phyloP scores from a whole-genome alignment of 1,140 invertebrate genomes.

The Phthorimaea operculella region DNA sequence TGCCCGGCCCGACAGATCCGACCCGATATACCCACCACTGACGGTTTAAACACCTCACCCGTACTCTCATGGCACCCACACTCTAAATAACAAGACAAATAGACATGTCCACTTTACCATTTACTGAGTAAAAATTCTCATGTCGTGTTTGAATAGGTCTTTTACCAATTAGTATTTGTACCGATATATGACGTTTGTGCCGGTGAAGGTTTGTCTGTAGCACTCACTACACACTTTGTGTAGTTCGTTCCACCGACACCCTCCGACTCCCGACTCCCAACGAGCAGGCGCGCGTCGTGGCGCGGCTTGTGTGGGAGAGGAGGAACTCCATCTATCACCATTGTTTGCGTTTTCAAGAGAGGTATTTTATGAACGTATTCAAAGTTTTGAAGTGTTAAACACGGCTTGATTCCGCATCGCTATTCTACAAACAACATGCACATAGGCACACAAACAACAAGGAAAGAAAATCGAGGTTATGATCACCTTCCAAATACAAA shows the following conservation, averaged over 20 bases:
- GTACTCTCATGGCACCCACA: conserved; percentile 54
- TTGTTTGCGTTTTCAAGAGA: conserved; percentile 45
- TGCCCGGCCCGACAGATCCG: neutral
- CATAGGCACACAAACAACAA: conserved; percentile 2
- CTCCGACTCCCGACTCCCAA: conserved; percentile 9
- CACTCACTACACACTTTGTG: conserved; percentile 46
- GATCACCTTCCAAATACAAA: conserved; percentile 1
- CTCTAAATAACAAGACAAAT: conserved; percentile 64
- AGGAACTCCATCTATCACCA: conserved; percentile 45
- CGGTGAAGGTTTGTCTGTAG: conserved; percentile 39
- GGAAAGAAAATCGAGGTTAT: conserved; percentile 2
- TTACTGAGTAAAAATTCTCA: conserved; percentile 64
- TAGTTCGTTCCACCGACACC: conserved; percentile 29
- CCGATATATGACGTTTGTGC: conserved; percentile 50
- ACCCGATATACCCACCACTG: conserved; percentile 29
- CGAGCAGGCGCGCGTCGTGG: conserved; percentile 18
- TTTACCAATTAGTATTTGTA: conserved; percentile 66
- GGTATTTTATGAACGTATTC: conserved; percentile 5
- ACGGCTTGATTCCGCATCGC: neutral
- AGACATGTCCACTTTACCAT: conserved; percentile 64
- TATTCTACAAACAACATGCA: neutral
- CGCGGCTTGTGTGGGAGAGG: conserved; percentile 41
- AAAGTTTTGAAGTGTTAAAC: neutral
- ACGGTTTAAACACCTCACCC: conserved; percentile 31
- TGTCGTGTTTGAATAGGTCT: conserved; percentile 62